Conservation (phyloP, 2,888 invertebrate genomes). For the Nineta flava region DNA sequence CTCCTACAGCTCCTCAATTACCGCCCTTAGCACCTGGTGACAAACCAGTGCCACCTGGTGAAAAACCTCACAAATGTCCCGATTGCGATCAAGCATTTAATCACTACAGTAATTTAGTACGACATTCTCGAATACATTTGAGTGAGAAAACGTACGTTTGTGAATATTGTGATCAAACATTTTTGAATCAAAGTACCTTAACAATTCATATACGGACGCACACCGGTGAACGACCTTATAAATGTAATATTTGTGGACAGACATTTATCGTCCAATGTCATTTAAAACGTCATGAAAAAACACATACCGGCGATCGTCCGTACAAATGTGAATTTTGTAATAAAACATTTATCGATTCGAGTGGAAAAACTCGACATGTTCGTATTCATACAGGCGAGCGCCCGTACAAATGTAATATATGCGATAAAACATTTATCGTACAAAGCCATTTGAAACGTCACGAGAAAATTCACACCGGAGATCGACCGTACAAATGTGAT, state of each 20-base stretch:
- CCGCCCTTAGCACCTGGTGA: too few relatives aligned
- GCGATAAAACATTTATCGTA: not conserved
- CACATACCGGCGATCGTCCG: not conserved
- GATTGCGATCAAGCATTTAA: not conserved
- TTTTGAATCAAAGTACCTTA: too few relatives aligned
- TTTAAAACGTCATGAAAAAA: not conserved
- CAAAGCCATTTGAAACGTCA: not conserved
- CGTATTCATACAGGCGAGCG: not conserved
- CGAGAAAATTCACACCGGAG: not conserved
- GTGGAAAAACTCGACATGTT: not conserved
- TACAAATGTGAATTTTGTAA: not conserved
- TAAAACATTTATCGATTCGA: not conserved
- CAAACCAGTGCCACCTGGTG: not conserved
- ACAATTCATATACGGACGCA: not conserved
- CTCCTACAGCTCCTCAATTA: too few relatives aligned
- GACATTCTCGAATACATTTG: too few relatives aligned
- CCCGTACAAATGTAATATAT: not conserved
- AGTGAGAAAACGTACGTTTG: too few relatives aligned
- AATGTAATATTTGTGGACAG: not conserved
- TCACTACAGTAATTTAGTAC: constrained; percentile 5
- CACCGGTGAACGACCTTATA: not conserved
- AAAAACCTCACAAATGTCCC: not conserved
- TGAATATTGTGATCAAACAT: too few relatives aligned
- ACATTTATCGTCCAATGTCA: not conserved
- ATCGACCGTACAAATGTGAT: not conserved